Conservation (phyloP, 1,140 invertebrate genomes). For the Rhyacophila brunnea region DNA sequence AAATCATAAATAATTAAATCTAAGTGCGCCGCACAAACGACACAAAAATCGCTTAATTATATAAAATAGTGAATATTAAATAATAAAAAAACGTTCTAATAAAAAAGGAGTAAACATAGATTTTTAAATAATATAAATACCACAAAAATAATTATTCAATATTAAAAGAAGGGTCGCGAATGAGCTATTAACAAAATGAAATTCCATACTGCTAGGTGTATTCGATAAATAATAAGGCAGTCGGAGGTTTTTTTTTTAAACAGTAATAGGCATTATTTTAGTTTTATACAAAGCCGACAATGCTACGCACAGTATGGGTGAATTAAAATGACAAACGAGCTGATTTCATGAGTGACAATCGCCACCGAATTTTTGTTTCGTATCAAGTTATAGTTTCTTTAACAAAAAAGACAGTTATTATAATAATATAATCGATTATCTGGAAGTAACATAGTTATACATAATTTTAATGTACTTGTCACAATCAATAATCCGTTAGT, state of each 20-base stretch:
- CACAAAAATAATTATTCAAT: slow-evolving; percentile 18
- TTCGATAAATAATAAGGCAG: too few species aligned
- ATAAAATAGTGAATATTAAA: slow-evolving; percentile 20
- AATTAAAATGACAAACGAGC: slow-evolving; percentile 4
- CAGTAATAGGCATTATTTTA: too few species aligned
- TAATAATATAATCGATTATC: too few species aligned
- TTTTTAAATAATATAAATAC: slow-evolving; percentile 30
- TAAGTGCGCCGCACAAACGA: slow-evolving; percentile 12
- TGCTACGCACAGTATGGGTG: too few species aligned
- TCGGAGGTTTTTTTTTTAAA: too few species aligned
- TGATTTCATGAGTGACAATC: slow-evolving; percentile 8
- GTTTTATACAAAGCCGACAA: too few species aligned
- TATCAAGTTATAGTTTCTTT: too few species aligned
- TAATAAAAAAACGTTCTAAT: slow-evolving; percentile 14
- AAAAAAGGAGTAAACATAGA: not conserved
- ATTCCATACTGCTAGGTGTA: not conserved
- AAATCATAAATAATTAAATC: slow-evolving; percentile 29
- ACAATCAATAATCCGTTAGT: too few species aligned
- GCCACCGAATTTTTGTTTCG: too few species aligned
- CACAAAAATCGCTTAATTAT: slow-evolving; percentile 9
- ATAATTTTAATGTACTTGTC: too few species aligned
- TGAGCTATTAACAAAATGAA: slow-evolving; percentile 21
- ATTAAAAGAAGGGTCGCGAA: slow-evolving; percentile 17
- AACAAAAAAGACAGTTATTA: too few species aligned
- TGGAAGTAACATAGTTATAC: too few species aligned